Conservation (phyloP, 1,140 invertebrate genomes). For the Hycleus cichorii region DNA sequence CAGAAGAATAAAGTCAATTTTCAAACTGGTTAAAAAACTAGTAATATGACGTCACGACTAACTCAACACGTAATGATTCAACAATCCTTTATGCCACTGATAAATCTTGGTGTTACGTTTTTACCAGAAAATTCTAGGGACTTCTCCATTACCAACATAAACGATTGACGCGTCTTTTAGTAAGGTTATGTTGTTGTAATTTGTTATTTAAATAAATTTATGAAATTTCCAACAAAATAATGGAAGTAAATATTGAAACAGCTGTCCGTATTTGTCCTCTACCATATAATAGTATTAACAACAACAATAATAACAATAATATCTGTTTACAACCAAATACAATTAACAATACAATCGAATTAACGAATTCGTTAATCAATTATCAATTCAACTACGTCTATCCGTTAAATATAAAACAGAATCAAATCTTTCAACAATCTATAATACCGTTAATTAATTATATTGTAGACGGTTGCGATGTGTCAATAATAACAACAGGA, state of each 20-base stretch:
- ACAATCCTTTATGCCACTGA: too few species aligned
- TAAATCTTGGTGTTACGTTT: too few species aligned
- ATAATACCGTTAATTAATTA: slow-evolving; percentile 50
- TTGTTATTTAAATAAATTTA: too few species aligned
- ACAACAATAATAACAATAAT: slow-evolving; percentile 28
- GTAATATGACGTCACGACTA: too few species aligned
- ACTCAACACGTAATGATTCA: too few species aligned
- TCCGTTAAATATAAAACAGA: slow-evolving; percentile 47
- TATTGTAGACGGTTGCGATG: slow-evolving; percentile 62
- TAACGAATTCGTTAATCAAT: slow-evolving; percentile 45
- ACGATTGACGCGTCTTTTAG: too few species aligned
- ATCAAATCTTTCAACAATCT: slow-evolving; percentile 41
- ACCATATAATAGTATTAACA: slow-evolving; percentile 18
- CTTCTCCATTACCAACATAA: too few species aligned
- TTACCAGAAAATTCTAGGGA: too few species aligned
- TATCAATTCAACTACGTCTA: slow-evolving; percentile 55
- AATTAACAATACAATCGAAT: slow-evolving; percentile 48
- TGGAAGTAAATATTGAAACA: slow-evolving; percentile 38
- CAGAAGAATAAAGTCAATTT: too few species aligned
- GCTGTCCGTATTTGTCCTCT: slow-evolving; percentile 34
- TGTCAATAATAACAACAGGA: slow-evolving; percentile 69
- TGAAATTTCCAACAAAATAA: slow-evolving; percentile 1
- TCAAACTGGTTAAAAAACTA: too few species aligned
- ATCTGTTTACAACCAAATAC: slow-evolving; percentile 48
- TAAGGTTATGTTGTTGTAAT: too few species aligned